Percentiles rank a stretch among this genome's conserved stretches.
These are phyloP conservation scores for Geodia barretti DNA, from an alignment of 37 sponge, comb jelly and placozoan species.

Conservation along the genomic window DNA sequence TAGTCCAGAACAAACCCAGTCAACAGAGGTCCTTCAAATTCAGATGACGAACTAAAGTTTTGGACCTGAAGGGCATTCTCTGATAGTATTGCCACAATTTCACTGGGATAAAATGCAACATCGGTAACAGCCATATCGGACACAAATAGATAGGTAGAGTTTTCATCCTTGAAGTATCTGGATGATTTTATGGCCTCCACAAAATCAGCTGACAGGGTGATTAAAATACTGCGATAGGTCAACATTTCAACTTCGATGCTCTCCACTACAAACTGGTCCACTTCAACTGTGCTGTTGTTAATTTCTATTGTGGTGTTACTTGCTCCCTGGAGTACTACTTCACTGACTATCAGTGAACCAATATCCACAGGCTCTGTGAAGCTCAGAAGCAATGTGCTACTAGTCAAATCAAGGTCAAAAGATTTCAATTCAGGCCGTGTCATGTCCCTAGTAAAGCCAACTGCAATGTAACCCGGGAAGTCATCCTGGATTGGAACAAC, in stretches of 20 bases:
- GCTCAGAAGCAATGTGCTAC: conserved; percentile 41
- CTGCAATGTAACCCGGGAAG: conserved; percentile 76
- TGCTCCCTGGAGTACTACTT: conserved; percentile 63
- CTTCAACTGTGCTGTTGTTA: conserved; percentile 32
- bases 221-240: conserved; percentile 39
- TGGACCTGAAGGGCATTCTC: conserved; percentile 63
- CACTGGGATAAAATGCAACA: conserved; percentile 67
- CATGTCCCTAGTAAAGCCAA: conserved; percentile 46
- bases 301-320: conserved; percentile 18
- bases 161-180: conserved; percentile 52
- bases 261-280: conserved; percentile 34
- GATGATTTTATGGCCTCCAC: conserved; percentile 62
- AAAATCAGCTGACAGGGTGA: conserved; percentile 34
- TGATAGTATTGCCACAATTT: conserved; percentile 38
- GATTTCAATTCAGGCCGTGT: conserved; percentile 45
- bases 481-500: conserved; percentile 28
- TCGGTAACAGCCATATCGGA: conserved; percentile 50
- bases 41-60: conserved; percentile 49
- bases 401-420: conserved; percentile 75
- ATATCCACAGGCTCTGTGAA: conserved; percentile 87
- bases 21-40: conserved; percentile 71
- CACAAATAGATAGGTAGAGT: conserved; percentile 74
- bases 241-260: conserved; percentile 5
- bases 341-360: conserved; percentile 27
- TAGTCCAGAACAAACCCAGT: conserved; percentile 65